phyloP scores from a whole-genome alignment of 2,888 invertebrate species.

The Eueremaeus valkanovi region DNA sequence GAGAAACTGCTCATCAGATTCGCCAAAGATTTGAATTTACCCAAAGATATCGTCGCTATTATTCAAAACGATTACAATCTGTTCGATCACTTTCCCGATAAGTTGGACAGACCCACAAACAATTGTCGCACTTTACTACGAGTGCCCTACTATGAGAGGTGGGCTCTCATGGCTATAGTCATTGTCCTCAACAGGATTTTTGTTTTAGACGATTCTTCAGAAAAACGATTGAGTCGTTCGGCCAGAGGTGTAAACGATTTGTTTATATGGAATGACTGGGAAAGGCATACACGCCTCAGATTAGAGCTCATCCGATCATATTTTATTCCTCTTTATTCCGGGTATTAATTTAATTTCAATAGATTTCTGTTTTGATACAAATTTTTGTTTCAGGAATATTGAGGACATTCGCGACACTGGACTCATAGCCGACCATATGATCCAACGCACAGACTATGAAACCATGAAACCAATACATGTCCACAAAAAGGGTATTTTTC shows the following conservation, averaged over 20 bases:
- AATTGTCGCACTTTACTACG: background rate
- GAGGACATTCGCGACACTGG: background rate
- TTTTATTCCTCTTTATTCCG: background rate
- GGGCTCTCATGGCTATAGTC: slow-evolving; percentile 9
- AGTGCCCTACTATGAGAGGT: slow-evolving; percentile 19
- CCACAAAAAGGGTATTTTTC: background rate
- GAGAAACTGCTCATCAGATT: slow-evolving; percentile 1
- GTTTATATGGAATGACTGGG: slow-evolving; percentile 34
- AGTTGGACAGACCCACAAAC: background rate
- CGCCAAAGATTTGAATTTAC: slow-evolving; percentile 37
- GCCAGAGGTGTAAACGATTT: background rate
- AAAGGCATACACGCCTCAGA: background rate
- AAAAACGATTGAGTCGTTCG: slow-evolving; percentile 6
- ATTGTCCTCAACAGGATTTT: slow-evolving; percentile 21
- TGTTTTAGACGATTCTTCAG: background rate
- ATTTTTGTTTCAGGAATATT: background rate
- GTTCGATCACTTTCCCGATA: slow-evolving; percentile 1
- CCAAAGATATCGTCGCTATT: slow-evolving; percentile 26
- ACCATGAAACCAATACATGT: background rate
- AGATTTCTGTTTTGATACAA: background rate
- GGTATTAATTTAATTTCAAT: background rate
- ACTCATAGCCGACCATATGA: background rate
- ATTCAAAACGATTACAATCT: slow-evolving; percentile 15
- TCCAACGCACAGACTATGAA: background rate
- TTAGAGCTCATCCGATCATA: slow-evolving; percentile 15